phyloP scores from a whole-genome alignment of 2,888 invertebrate genomes.

The Noctuana brunneofusca region DNA sequence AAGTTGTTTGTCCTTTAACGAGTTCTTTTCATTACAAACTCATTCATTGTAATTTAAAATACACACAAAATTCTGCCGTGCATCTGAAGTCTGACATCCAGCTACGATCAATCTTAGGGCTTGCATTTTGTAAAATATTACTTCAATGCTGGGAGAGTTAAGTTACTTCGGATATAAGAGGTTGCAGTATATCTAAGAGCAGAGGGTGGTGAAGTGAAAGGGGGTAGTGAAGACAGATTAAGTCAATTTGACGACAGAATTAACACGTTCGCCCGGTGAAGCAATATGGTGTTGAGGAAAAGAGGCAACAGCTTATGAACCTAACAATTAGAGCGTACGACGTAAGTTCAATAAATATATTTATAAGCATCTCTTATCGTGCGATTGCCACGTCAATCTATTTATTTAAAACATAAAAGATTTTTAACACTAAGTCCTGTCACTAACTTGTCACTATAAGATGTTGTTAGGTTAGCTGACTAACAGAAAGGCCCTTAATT shows the following conservation, averaged over 20 bases:
- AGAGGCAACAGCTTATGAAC: neutral
- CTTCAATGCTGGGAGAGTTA: slow-evolving; percentile 12
- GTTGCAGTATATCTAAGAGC: slow-evolving; percentile 31
- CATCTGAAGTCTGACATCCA: slow-evolving; percentile 21
- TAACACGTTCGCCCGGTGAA: slow-evolving; percentile 42
- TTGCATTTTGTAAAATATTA: slow-evolving; percentile 17
- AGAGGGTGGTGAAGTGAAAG: slow-evolving; percentile 27
- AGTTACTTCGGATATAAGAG: slow-evolving; percentile 26
- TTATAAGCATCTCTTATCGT: neutral
- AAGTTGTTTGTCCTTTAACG: neutral
- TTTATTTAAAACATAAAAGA: neutral
- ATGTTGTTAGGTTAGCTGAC: too few relatives aligned
- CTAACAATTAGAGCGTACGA: neutral
- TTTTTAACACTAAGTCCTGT: too few relatives aligned
- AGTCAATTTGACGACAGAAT: slow-evolving; percentile 51
- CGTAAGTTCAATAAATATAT: neutral
- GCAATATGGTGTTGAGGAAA: slow-evolving; percentile 8
- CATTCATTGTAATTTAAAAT: slow-evolving; percentile 23
- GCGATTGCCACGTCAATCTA: neutral
- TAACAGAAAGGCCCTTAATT: too few relatives aligned
- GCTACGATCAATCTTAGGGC: slow-evolving; percentile 23
- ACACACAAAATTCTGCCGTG: slow-evolving; percentile 5
- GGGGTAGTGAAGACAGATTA: slow-evolving; percentile 46
- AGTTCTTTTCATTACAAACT: neutral
- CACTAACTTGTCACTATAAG: too few relatives aligned